Percentiles rank a stretch among this genome's conserved stretches.
These are phyloP conservation scores for Leptopilina clavipes DNA, from an alignment of 1,140 invertebrate genomes.

Conservation along the genomic window DNA sequence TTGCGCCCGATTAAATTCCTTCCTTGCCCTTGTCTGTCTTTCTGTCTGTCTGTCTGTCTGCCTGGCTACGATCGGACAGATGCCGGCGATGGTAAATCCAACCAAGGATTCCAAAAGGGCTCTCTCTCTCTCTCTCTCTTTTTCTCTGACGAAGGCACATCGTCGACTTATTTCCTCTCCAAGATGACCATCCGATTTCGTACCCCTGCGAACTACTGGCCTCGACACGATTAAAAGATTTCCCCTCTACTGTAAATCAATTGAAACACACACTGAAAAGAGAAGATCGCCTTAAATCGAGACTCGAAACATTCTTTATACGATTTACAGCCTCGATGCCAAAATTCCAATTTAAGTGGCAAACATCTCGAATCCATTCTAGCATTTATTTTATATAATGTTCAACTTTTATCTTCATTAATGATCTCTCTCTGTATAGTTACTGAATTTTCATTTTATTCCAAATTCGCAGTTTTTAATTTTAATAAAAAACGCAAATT, in stretches of 20 bases:
- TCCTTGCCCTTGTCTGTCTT: slow-evolving; percentile 31
- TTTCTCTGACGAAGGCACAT: slow-evolving; percentile 18
- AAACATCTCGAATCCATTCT: slow-evolving; percentile 6
- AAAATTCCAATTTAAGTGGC: slow-evolving; percentile 3
- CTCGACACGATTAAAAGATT: slow-evolving; percentile 26
- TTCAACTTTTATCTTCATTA: background rate
- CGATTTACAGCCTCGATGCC: slow-evolving; percentile 7
- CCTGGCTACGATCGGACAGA: slow-evolving; percentile 16
- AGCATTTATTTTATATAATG: slow-evolving; percentile 3
- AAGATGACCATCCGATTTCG: slow-evolving; percentile 30
- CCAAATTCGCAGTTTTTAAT: too few relatives aligned
- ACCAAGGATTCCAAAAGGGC: slow-evolving; percentile 23
- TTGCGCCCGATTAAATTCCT: slow-evolving; percentile 33
- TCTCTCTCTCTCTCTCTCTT: too few relatives aligned
- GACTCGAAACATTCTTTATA: slow-evolving; percentile 21
- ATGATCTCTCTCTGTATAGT: background rate
- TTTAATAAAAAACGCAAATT: too few relatives aligned
- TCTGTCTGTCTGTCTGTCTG: slow-evolving; percentile 27
- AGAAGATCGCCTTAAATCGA: slow-evolving; percentile 31
- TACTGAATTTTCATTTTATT: too few relatives aligned
- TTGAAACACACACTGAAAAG: slow-evolving; percentile 31
- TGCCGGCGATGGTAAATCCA: slow-evolving; percentile 20
- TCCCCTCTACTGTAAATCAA: slow-evolving; percentile 25
- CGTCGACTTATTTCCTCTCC: slow-evolving; percentile 31
- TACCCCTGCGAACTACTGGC: slow-evolving; percentile 31